Conservation (phyloP, 2,888 invertebrate species). For the Pyrrhia umbra region DNA sequence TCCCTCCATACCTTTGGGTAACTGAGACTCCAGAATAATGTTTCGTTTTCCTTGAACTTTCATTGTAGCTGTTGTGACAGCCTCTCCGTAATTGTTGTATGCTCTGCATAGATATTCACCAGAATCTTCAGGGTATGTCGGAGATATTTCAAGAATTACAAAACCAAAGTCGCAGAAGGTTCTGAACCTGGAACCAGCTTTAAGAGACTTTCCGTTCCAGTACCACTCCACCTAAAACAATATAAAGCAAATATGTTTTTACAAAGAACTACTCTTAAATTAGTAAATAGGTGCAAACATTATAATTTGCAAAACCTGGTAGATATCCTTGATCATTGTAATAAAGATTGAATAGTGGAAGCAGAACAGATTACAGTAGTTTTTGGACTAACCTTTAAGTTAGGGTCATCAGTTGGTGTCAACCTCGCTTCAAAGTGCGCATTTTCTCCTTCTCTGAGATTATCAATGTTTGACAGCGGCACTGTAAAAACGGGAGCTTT, state of each 20-base stretch:
- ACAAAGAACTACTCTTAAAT: constrained; percentile 6
- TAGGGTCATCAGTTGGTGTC: constrained; percentile 97
- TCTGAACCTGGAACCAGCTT: constrained; percentile 97
- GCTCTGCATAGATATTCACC: constrained; percentile 97
- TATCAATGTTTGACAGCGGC: constrained; percentile 96
- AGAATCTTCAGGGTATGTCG: constrained; percentile 98
- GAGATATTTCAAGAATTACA: constrained; percentile 98
- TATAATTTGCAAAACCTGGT: no score
- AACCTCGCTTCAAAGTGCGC: constrained; percentile 97
- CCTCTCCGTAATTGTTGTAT: constrained; percentile 96
- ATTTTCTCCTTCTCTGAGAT: constrained; percentile 97
- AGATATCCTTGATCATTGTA: no score
- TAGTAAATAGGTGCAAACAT: no score
- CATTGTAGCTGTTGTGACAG: constrained; percentile 96
- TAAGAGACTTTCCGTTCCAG: constrained; percentile 97
- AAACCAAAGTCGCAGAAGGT: constrained; percentile 99
- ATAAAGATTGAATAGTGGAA: no score
- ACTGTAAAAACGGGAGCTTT: constrained; percentile 97
- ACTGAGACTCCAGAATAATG: constrained; percentile 97
- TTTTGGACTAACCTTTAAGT: constrained; percentile 91
- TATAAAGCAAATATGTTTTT: background rate
- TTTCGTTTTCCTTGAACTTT: constrained; percentile 97
- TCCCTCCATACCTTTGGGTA: constrained; percentile 98
- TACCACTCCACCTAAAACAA: constrained; percentile 95
- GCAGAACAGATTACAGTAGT: no score